Evolutionary conservation across 2,888 invertebrate species (phyloP).

Genomic region (Lymantria dispar): DNA sequence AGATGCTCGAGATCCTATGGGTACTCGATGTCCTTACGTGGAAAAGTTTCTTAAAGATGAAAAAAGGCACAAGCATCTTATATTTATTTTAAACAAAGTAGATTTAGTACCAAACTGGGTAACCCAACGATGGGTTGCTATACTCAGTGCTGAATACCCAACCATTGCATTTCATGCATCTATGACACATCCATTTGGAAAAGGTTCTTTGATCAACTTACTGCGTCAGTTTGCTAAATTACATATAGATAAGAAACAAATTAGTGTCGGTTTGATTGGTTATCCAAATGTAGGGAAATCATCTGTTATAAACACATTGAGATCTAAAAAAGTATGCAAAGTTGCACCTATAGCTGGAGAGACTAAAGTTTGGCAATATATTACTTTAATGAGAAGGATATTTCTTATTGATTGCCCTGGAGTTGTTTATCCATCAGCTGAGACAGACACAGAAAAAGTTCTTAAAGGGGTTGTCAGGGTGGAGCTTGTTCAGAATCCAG

Average conservation of each 20-base stretch:
- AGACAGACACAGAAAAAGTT: conserved; percentile 96
- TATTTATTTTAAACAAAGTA: conserved; percentile 98
- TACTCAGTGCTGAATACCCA: conserved; percentile 96
- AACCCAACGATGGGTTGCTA: conserved; percentile 98
- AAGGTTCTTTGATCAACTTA: conserved; percentile 97
- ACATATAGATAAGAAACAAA: conserved; percentile 98
- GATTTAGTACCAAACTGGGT: conserved; percentile 99
- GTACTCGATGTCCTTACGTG: conserved; percentile 96
- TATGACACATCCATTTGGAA: conserved; percentile 98
- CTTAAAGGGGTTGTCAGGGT: conserved; percentile 98
- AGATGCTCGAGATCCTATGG: conserved; percentile 98
- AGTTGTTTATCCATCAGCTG: conserved; percentile 97
- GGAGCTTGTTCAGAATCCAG: conserved; percentile 95
- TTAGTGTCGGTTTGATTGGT: conserved; percentile 99
- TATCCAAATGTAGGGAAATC: conserved; percentile 99
- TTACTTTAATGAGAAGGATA: conserved; percentile 97
- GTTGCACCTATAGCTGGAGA: conserved; percentile 99
- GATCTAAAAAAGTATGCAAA: conserved; percentile 98
- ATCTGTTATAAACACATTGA: conserved; percentile 97
- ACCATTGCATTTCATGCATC: conserved; percentile 99
- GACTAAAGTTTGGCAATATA: conserved; percentile 99
- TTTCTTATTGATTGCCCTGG: conserved; percentile 99
- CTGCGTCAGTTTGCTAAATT: conserved; percentile 97
- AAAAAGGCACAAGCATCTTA: conserved; percentile 97
- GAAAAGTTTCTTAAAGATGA: conserved; percentile 96